These are phyloP conservation scores for Nematostella vectensis DNA, from an alignment of 92 coral and sea anemone genomes.

Conservation along the genomic window DNA sequence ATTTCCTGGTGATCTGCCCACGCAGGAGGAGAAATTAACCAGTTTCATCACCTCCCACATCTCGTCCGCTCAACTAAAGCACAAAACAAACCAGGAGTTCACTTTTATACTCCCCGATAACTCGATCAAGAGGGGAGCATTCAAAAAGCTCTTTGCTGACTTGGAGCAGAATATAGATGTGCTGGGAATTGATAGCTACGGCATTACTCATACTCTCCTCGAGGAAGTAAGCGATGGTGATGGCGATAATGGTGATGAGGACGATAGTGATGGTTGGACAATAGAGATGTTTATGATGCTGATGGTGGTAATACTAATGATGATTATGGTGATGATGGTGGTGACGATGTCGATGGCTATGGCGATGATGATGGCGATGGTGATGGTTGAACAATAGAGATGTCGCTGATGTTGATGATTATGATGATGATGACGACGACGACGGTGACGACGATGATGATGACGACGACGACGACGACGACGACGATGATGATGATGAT, in stretches of 20 bases:
- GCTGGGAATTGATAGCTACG: constrained; percentile 88
- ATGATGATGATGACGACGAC: no score
- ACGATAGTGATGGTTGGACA: neutral
- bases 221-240: no score
- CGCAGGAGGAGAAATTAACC: constrained; percentile 48
- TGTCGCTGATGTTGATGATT: neutral
- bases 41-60: constrained; percentile 73
- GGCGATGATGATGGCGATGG: constrained; percentile 18
- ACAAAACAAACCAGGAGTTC: constrained; percentile 78
- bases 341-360: no score
- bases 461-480: neutral
- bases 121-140: constrained; percentile 80
- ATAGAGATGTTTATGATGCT: neutral
- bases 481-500: neutral
- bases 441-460: no score
- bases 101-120: constrained; percentile 86
- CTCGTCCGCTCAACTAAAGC: constrained; percentile 70
- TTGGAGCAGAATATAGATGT: constrained; percentile 60
- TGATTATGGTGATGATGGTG: no score
- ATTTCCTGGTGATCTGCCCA: neutral
- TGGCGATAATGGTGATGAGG: constrained; percentile 31
- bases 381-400: neutral
- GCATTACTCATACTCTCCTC: constrained; percentile 75
- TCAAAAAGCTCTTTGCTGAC: constrained; percentile 71
- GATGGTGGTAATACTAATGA: no score